A percentile compares a stretch with the other conserved stretches of the same genome.
Conservation (phyloP, 1,140 invertebrate genomes). For the Pseudomyrmex gracilis region DNA sequence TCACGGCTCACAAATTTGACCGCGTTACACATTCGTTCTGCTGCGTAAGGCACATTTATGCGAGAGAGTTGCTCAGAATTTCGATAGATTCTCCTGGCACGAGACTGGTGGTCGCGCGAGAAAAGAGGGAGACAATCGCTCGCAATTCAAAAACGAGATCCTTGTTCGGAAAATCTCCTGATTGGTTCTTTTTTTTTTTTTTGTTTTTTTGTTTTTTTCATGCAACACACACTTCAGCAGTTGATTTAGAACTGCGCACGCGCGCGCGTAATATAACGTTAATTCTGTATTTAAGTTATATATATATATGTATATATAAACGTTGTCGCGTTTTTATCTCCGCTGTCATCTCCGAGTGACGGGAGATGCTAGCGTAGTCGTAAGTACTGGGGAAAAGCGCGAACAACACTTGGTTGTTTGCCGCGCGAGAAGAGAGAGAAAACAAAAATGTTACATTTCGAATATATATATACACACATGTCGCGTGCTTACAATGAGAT, state of each 20-base stretch:
- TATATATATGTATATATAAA: background rate
- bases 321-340: slow-evolving; percentile 26
- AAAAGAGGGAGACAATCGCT: slow-evolving; percentile 7
- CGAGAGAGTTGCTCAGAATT: slow-evolving; percentile 54
- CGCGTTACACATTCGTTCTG: slow-evolving; percentile 16
- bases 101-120: slow-evolving; percentile 12
- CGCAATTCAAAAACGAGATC: background rate
- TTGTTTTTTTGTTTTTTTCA: background rate
- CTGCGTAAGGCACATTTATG: slow-evolving; percentile 57
- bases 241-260: no score
- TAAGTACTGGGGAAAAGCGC: slow-evolving; percentile 58
- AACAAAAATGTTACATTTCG: slow-evolving; percentile 34
- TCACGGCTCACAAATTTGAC: background rate
- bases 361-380: slow-evolving; percentile 27
- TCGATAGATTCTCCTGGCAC: slow-evolving; percentile 1
- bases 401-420: slow-evolving; percentile 31
- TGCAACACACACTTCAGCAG: background rate
- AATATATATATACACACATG: slow-evolving; percentile 4
- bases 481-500: no score
- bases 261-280: slow-evolving; percentile 8
- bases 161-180: background rate
- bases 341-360: slow-evolving; percentile 42
- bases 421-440: slow-evolving; percentile 58
- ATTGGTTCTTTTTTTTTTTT: background rate
- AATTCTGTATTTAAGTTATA: slow-evolving; percentile 21